Percentiles rank a stretch among this genome's conserved stretches.
phyloP scores from a whole-genome alignment of 2,113 vertebrate species.

The Synchiropus splendidus region DNA sequence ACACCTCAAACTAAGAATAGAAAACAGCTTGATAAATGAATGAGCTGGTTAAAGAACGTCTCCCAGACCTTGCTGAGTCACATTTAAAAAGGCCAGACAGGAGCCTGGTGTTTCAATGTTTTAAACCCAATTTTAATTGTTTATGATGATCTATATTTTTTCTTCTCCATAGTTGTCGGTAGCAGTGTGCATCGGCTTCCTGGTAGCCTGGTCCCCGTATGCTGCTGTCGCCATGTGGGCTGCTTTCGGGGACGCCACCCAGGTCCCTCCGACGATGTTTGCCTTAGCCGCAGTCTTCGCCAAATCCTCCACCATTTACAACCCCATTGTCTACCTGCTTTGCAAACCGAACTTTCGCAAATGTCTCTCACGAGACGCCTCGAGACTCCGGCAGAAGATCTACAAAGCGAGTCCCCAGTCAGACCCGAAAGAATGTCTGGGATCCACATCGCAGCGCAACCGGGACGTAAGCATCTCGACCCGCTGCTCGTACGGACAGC shows the following conservation, averaged over 20 bases:
- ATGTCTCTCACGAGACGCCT: conserved; percentile 55
- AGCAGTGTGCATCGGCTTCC: conserved; percentile 73
- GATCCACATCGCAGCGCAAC: conserved; percentile 23
- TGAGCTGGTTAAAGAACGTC: too few species aligned
- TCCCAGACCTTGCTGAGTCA: too few species aligned
- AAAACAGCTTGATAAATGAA: too few species aligned
- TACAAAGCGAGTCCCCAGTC: conserved; percentile 38
- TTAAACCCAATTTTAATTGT: neutral
- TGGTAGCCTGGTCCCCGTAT: conserved; percentile 74
- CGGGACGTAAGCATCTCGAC: conserved; percentile 38
- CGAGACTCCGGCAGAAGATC: conserved; percentile 42
- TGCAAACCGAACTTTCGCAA: conserved; percentile 75
- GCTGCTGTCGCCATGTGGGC: conserved; percentile 70
- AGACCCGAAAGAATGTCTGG: conserved; percentile 10
- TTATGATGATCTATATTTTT: neutral
- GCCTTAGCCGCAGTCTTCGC: conserved; percentile 67
- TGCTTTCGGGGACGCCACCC: conserved; percentile 54
- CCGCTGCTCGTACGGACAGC: conserved; percentile 51
- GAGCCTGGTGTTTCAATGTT: too few species aligned
- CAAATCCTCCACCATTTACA: conserved; percentile 77
- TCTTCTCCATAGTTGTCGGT: conserved; percentile 63
- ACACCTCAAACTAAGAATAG: too few species aligned
- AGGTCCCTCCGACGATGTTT: conserved; percentile 61
- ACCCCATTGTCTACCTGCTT: conserved; percentile 71
- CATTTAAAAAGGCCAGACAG: too few species aligned